Base-by-base conservation (phyloP, 2,797 vertebrate species). In the Potorous gilbertii region DNA sequence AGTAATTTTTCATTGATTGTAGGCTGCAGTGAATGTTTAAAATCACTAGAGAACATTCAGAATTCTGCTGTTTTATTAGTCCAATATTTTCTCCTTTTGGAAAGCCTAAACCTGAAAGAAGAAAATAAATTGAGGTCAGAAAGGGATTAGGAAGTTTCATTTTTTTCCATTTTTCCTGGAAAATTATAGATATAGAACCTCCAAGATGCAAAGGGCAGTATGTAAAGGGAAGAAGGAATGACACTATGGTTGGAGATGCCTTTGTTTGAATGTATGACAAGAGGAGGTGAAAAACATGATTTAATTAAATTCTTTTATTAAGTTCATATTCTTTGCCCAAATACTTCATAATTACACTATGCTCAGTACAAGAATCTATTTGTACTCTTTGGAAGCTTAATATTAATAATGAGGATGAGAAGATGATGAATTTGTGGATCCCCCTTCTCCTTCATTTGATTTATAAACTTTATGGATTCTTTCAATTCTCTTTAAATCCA, bases 401-500 rank as follows among this genome's bases (percentile, higher is more conserved):
- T 90, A 55, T n/a, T 90, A 92, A 56, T 92, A 13, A 94, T 92
- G 13, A 95, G 11, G 94, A 92, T 55, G 16, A 91, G 34, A 1
- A 94, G 18, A 55, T 95, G 28, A 91, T 91, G 28, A 91, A 81
- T 91, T 90, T 93, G 74, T 9, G 29, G 5, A 92, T 52, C 27
- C 1, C 16, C 46, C 92, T 5, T 54, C 50, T 92, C 90, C 27
- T 92, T 52, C 11, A 74, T 91, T 96, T 95, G 90, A 93, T 40
- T 12, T 92, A 34, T 6, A 56, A 95, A 96, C 13, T 93, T 92
- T 28, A 90, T 81, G 40, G 87, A 28, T 94, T 27, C 92, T 62
- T 93, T 96, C 92, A 94, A 93, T 27, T 90, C 34, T 96, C 96
- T 56, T 95, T 96, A 94, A 59, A 56, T 95, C 18, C 9, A 95